Base-by-base conservation (phyloP, 2,797 vertebrate genomes). In the Falco naumanni region DNA sequence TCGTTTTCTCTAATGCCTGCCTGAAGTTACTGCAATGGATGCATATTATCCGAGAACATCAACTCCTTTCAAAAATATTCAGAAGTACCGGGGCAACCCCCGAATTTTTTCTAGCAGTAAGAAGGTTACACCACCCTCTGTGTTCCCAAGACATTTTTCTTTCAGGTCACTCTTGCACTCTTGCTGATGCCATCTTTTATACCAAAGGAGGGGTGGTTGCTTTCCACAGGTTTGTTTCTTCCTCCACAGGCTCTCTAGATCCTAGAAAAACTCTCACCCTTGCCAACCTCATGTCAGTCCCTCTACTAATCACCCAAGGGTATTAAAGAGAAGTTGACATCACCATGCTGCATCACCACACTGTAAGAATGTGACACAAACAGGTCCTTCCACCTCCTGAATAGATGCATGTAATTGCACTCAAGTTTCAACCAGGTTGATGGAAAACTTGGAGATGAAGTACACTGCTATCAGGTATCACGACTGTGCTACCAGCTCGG, bases 401-500 rank as follows among this genome's bases (percentile, higher is more conserved):
- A 57, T 0, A 53, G 51, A 69, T 28, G 51, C 54, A 21, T 6
- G 31, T 12, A 41, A 70, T 13, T 34, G 84, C 79, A 15, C 89
- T 88, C 41, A 0, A 22, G 69, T 93, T 91, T 75, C 92, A 93
- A 21, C 22, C 29, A 18, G 65, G 80, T 2, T 21, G 39, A 84
- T 14, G 56, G 91, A 79, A 85, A 87, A 17, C 34, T 39, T 8
- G 1, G 2, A 50, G 43, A 16, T 14, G 21, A 71, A 86, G 72
- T 3, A 60, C 34, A 33, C 31, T n/a, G 86, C 77, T 90, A 31
- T 84, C 60, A 5, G 47, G 56, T 87, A 22, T 66, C 85, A 50
- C 0, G 0, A 11, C 71, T n/a, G 41, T 17, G 51, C 56, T 76
- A 31, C 11, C 43, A 64, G 79, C 79, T 70, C 1, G 0, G 39